Percentiles rank a stretch among this genome's conserved stretches.
phyloP scores from a whole-genome alignment of 2,113 vertebrate species.

The Rana temporaria region DNA sequence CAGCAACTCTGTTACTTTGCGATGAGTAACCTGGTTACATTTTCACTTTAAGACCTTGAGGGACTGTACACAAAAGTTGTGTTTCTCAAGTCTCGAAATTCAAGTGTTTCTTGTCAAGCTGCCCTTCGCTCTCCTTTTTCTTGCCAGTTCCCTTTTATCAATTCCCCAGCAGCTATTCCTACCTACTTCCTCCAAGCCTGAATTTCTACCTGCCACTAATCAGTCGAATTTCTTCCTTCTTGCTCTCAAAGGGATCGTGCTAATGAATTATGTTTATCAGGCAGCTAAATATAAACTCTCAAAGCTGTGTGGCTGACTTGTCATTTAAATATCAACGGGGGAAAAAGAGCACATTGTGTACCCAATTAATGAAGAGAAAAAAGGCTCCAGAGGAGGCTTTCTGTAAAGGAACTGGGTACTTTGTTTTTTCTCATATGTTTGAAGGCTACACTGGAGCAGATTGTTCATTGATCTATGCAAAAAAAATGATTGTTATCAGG shows the following conservation, averaged over 20 bases:
- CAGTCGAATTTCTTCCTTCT: slow-evolving; percentile 15
- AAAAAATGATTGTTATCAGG: background rate
- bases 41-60: too few species aligned
- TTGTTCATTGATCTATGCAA: background rate
- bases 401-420: background rate
- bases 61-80: too few species aligned
- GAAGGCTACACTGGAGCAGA: background rate
- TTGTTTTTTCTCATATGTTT: background rate
- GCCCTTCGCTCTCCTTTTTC: background rate
- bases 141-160: background rate
- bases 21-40: too few species aligned
- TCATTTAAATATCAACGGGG: slow-evolving; percentile 49
- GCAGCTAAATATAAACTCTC: slow-evolving; percentile 54
- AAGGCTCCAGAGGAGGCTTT: background rate
- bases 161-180: background rate
- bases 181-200: background rate
- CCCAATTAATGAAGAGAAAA: slow-evolving; percentile 36
- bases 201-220: background rate
- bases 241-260: slow-evolving; percentile 23
- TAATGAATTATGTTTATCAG: slow-evolving; percentile 53
- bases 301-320: slow-evolving; percentile 35
- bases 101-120: too few species aligned
- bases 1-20: too few species aligned
- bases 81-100: too few species aligned
- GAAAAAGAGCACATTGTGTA: slow-evolving; percentile 30